Evolutionary conservation across 1,140 invertebrate genomes (phyloP), one percentile per base, ranked within the genome.

Genomic region (Eurosta solidaginis): DNA sequence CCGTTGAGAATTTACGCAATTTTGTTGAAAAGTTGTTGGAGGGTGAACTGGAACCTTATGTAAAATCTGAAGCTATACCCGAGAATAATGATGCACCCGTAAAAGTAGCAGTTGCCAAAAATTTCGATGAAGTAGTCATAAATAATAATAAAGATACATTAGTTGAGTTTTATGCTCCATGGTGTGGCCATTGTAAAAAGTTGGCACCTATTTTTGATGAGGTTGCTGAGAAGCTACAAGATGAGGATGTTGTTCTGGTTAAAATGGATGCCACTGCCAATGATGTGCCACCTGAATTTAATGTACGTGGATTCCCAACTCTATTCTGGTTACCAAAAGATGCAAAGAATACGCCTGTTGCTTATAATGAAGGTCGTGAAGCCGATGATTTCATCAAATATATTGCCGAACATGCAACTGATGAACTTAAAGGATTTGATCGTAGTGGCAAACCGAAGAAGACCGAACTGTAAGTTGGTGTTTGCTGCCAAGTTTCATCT

Each of bases 211-310:
- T 96, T 63, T 99, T 92, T 89, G 97, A 98, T 79, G 97, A 99
- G 89, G 89, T 99, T 36, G 98, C 95, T 63, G 93, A 94, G 78
- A 97, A 97, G 91, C 88, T 99, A 83, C 92, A 92, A 81, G 89
- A 94, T 82, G 98, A 99, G 88, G 92, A 96, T 79, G 92, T 99
- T 17, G 93, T 92, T 73, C 98, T 99, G 86, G 95, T 98, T 0
- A 99, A 99, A 88, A 96, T 99, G 89, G 98, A 99, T 89, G 98
- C 98, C 33, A 99, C 98, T 1, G 96, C 96, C 54, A 99, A 99
- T 89, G 98, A 99, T 91, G 97, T 99, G 79, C 96, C 97, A 78
- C 88, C 92, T n/a, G 88, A 90, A 78, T 99, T 93, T 89, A 95
- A 99, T 83, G 98, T 99, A 17, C 91, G 92, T 81, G 98, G 98